Conservation (phyloP, 2,888 invertebrate species). For the Cheilosia vernalis region DNA sequence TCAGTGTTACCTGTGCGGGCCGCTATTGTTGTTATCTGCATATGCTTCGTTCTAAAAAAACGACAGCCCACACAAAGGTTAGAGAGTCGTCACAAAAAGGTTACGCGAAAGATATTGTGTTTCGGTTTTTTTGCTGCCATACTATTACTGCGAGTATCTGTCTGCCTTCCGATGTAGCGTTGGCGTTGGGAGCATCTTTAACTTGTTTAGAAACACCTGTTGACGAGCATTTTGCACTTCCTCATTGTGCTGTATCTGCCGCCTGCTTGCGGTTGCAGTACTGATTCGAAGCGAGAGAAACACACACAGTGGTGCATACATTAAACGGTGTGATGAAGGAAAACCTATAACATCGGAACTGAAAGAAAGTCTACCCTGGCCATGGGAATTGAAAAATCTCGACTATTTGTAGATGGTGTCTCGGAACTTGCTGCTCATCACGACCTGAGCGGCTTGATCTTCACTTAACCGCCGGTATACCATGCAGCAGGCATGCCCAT, state of each 20-base stretch:
- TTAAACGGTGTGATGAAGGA: slow-evolving; percentile 29
- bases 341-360: slow-evolving; percentile 56
- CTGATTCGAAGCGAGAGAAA: slow-evolving; percentile 42
- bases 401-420: slow-evolving; percentile 16
- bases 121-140: slow-evolving; percentile 2
- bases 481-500: slow-evolving; percentile 20
- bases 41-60: slow-evolving; percentile 44
- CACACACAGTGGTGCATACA: slow-evolving; percentile 12
- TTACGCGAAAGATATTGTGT: slow-evolving; percentile 49
- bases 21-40: slow-evolving; percentile 57
- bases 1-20: slow-evolving; percentile 23
- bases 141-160: neutral
- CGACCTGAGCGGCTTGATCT: slow-evolving; percentile 66
- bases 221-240: slow-evolving; percentile 73
- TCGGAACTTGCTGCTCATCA: slow-evolving; percentile 53
- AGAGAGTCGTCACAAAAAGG: slow-evolving; percentile 69
- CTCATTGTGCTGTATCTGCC: slow-evolving; percentile 45
- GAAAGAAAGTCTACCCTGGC: slow-evolving; percentile 60
- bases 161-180: slow-evolving; percentile 12
- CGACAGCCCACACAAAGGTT: slow-evolving; percentile 65
- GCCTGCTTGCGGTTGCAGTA: slow-evolving; percentile 37
- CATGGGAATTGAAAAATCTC: slow-evolving; percentile 61
- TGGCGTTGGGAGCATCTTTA: slow-evolving; percentile 69
- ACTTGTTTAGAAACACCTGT: slow-evolving; percentile 71
- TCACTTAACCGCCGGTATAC: slow-evolving; percentile 46